Evolutionary conservation across 2,888 invertebrate genomes (phyloP).

Genomic region (Electrophaes corylata): DNA sequence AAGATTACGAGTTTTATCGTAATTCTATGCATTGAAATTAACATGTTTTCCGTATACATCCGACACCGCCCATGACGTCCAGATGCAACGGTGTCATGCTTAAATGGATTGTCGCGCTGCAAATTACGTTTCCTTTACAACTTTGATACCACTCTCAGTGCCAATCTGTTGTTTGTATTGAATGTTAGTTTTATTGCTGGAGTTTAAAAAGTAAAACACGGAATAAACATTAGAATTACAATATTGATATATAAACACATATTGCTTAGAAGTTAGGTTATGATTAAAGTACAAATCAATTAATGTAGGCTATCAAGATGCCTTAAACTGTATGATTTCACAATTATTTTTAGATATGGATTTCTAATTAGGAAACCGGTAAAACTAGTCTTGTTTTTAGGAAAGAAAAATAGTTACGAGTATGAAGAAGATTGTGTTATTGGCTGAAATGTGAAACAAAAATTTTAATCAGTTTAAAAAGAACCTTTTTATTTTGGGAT

Average conservation of each 20-base stretch:
- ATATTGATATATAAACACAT: conserved; percentile 17
- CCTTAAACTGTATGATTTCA: background rate
- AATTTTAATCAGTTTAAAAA: conserved; percentile 48
- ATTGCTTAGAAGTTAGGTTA: conserved; percentile 8
- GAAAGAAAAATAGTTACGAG: background rate
- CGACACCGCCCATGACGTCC: conserved; percentile 69
- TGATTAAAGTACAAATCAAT: background rate
- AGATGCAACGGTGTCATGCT: conserved; percentile 76
- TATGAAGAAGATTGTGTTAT: conserved; percentile 45
- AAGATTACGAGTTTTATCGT: conserved; percentile 49
- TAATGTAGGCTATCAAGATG: conserved; percentile 4
- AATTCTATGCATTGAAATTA: conserved; percentile 44
- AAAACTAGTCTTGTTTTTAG: conserved; percentile 2
- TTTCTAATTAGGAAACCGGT: conserved; percentile 4
- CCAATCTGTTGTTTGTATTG: conserved; percentile 19
- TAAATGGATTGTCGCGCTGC: conserved; percentile 69
- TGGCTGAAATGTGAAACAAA: conserved; percentile 65
- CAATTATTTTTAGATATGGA: background rate
- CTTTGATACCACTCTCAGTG: conserved; percentile 31
- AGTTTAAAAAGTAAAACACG: conserved; percentile 6
- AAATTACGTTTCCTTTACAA: conserved; percentile 57
- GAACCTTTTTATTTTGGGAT: conserved; percentile 55
- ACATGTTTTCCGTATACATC: conserved; percentile 46
- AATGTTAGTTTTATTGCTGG: conserved; percentile 32
- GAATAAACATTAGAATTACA: conserved; percentile 17